Percentiles rank a stretch among this genome's conserved stretches.
Evolutionary conservation across 2,888 invertebrate species (phyloP).

Genomic region (Yponomeuta malinellus): DNA sequence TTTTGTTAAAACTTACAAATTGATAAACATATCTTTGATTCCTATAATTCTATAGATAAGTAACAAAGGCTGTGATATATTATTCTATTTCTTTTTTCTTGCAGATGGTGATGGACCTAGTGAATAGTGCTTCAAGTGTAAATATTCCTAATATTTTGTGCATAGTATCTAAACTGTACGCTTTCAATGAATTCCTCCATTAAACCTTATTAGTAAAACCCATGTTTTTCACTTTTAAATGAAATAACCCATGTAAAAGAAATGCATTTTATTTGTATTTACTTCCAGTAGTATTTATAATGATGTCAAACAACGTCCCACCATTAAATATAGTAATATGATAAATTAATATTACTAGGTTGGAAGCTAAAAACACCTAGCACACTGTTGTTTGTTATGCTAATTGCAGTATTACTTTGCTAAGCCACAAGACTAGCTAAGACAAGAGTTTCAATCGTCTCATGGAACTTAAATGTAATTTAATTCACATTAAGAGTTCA

Average conservation of each 20-base stretch:
- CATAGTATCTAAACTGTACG: constrained; percentile 52
- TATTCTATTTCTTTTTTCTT: constrained; percentile 57
- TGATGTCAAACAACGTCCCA: background rate
- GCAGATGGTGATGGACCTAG: constrained; percentile 47
- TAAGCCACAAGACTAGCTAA: background rate
- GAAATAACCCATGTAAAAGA: background rate
- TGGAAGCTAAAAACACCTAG: background rate
- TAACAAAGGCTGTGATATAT: constrained; percentile 53
- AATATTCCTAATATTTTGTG: constrained; percentile 52
- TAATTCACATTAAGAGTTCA: too few relatives aligned
- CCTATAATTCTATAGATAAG: constrained; percentile 30
- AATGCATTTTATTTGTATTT: background rate
- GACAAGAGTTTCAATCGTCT: background rate
- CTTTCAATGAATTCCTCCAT: constrained; percentile 52
- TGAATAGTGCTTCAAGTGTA: constrained; percentile 51
- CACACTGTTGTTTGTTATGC: constrained; percentile 18
- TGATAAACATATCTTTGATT: background rate
- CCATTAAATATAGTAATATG: background rate
- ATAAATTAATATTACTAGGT: background rate
- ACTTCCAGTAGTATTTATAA: background rate
- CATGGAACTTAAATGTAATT: too few relatives aligned
- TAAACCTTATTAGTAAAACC: constrained; percentile 37
- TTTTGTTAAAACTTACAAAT: background rate
- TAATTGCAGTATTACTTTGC: constrained; percentile 19
- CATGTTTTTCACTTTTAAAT: background rate